Evolutionary conservation across 2,797 vertebrate species (phyloP).

Genomic region (Buceros bicornis): DNA sequence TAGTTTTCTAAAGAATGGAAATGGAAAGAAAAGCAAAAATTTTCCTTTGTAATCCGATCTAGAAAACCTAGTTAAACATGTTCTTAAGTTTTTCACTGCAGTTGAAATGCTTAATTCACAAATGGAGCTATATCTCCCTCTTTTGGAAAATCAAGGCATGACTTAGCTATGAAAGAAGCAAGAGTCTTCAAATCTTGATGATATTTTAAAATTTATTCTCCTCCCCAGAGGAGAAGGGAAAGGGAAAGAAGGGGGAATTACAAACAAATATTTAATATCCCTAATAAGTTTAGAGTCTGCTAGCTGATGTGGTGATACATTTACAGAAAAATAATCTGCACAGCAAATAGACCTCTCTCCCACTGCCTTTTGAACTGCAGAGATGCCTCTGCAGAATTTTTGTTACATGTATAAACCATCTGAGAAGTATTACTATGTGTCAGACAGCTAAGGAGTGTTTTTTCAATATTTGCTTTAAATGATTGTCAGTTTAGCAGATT

Average conservation of each 20-base stretch:
- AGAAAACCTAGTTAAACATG: conserved; percentile 20
- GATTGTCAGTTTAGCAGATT: neutral
- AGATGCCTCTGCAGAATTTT: neutral
- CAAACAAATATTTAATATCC: neutral
- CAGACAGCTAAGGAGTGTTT: neutral
- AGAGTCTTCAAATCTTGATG: neutral
- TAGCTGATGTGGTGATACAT: neutral
- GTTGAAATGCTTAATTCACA: conserved; percentile 8
- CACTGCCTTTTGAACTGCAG: neutral
- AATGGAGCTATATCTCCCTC: conserved; percentile 78
- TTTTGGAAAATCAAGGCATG: conserved; percentile 76
- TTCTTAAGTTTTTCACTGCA: conserved; percentile 5
- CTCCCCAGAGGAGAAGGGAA: neutral
- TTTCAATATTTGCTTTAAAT: neutral
- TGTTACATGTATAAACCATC: neutral
- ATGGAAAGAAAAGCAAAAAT: neutral
- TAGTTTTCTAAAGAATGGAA: neutral
- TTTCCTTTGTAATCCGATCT: neutral
- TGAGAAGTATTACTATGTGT: neutral
- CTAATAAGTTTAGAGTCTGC: neutral
- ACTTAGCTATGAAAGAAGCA: neutral
- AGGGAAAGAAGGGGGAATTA: neutral
- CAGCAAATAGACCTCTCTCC: neutral
- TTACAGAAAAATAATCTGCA: neutral
- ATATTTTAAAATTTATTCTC: neutral